Evolutionary conservation across 2,797 vertebrate species (phyloP), one percentile per base, ranked within the genome.

Genomic region (Prionace glauca): DNA sequence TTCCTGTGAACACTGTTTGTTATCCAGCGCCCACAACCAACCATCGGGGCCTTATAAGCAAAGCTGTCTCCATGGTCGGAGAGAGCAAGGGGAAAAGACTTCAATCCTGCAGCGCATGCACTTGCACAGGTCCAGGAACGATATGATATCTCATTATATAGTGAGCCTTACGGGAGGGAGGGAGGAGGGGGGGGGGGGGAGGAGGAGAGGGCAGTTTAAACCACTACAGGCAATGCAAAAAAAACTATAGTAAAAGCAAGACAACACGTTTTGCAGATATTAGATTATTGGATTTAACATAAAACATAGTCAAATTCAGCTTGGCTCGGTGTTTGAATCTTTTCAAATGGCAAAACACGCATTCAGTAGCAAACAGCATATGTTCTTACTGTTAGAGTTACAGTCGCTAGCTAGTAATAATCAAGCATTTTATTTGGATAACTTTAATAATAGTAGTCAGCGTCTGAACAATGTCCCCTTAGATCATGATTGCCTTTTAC

Each of bases 401-500:
- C 93, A 74, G 71, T 74, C 69, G 41, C 71, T 36, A 50, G 93
- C 41, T 77, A 41, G 67, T 72, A 41, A 24, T 69, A 93, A 69
- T 93, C 91, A 93, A 65, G 72, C n/a, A 67, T 50, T 90, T 94
- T 71, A 94, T 26, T 71, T 72, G 67, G 29, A 62, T 62, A 92
- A 67, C 2, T 22, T 67, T 69, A 77, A 77, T 60, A 95, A 95
- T n/a, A 95, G 41, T 29, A 50, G 50, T 56, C 41, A 77, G 93
- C 45, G 8, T 26, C 45, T 56, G 45, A 50, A 95, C 93, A 95
- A 95, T 77, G 3, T 16, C 29, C 71, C 69, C 10, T n/a, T 77
- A 74, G 69, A 95, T 74, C 36, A 74, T 77, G 56, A 65, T 65
- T 65, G 88, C 88, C 56, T 91, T 65, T 91, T 91, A 91, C 60